Base-by-base conservation (phyloP, 2,797 vertebrate genomes). In the Cynopterus sphinx region DNA sequence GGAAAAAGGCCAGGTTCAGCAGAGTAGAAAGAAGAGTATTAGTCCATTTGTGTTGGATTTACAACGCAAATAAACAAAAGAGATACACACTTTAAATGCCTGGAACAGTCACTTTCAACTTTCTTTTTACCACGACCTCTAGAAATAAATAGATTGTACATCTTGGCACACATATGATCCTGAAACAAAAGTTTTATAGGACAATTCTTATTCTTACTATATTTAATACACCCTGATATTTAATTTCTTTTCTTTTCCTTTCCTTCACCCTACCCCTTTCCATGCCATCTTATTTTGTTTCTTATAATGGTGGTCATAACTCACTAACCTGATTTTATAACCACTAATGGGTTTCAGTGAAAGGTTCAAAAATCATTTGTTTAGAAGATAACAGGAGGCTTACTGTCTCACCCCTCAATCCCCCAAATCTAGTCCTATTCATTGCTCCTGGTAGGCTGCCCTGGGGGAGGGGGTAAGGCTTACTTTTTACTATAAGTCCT, bases 131-230 rank as follows among this genome's bases (percentile, higher is more conserved):
- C 19, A 22, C 43, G 21, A 86, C 3, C 7, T 46, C 39, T 75
- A 85, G 85, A 85, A 90, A 85, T 68, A 85, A 73, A 36, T 75
- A 91, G 12, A 85, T 71, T 77, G 67, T 88, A 71, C 11, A 33
- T 91, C 13, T n/a, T 68, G 5, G 63, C 5, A 39, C 21, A 67
- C 0, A 12, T 1, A 15, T 68, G 61, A 71, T 67, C 49, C 31
- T 61, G 55, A 89, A 85, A 89, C 55, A 61, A 39, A 84, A 84
- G 22, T 81, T 87, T 41, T 49, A 41, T 0, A 12, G 46, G 73
- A 61, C 5, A 33, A 21, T 61, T 43, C 6, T 82, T 82, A 55
- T 46, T 87, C 79, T 94, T 75, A 65, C 67, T 61, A 28, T 59
- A 22, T 68, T 26, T 31, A 91, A 12, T 41, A 31, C 16, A 36